Evolutionary conservation across 2,113 vertebrate genomes (phyloP).

Genomic region (Macrotus californicus): DNA sequence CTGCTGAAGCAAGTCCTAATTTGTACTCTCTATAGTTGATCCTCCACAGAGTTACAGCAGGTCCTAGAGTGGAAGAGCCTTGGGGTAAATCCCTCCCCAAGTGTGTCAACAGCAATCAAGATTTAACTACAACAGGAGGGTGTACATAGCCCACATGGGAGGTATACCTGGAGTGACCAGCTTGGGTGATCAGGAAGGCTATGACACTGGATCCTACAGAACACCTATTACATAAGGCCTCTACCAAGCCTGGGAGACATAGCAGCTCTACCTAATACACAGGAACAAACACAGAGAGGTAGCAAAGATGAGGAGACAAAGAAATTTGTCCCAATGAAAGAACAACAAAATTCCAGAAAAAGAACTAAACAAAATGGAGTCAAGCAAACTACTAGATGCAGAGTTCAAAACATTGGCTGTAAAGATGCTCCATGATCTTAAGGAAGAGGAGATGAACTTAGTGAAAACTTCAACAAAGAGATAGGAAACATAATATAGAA

Average conservation of each 20-base stretch:
- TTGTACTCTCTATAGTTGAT: neutral
- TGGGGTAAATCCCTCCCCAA: neutral
- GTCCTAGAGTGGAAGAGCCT: neutral
- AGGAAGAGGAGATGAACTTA: neutral
- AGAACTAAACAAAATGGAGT: neutral
- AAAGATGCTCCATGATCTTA: neutral
- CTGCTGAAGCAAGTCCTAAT: neutral
- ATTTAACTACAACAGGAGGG: neutral
- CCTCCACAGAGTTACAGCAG: neutral
- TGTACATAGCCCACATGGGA: neutral
- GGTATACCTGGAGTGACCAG: neutral
- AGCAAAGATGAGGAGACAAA: too few species aligned
- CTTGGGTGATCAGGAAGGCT: neutral
- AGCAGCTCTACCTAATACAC: too few species aligned
- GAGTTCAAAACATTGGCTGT: neutral
- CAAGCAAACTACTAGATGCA: neutral
- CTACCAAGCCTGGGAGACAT: too few species aligned
- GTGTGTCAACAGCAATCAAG: neutral
- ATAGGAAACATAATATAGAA: neutral
- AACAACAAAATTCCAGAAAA: neutral
- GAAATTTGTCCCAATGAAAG: too few species aligned
- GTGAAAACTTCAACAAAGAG: neutral
- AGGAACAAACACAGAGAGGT: too few species aligned
- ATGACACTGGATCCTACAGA: neutral
- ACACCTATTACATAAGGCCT: neutral